A percentile compares a stretch with the other conserved stretches of the same genome.
These are phyloP conservation scores for Stegophylla sp. DNA, from an alignment of 2,888 invertebrate genomes.

Conservation along the genomic window DNA sequence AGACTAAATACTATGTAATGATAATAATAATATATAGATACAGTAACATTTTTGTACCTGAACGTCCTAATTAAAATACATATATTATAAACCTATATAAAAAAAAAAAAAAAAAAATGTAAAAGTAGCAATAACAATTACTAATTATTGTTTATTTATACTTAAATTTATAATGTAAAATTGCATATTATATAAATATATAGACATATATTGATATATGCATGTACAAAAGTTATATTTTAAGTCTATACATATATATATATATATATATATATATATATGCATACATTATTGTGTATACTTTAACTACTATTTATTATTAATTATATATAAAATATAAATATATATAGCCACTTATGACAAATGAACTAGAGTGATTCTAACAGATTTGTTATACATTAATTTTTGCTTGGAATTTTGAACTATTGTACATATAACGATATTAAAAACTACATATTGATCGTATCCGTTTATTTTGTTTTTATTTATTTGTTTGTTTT, in stretches of 20 bases:
- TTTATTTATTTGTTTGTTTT: neutral
- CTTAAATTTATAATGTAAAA: constrained; percentile 7
- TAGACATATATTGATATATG: constrained; percentile 20
- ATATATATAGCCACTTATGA: constrained; percentile 49
- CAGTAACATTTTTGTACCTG: constrained; percentile 56
- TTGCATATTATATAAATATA: too few species aligned
- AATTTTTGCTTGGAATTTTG: constrained; percentile 47
- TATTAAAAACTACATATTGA: constrained; percentile 43
- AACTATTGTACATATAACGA: constrained; percentile 50
- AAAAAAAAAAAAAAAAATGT: constrained; percentile 1
- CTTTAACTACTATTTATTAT: constrained; percentile 44
- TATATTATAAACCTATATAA: too few species aligned
- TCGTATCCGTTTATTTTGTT: neutral
- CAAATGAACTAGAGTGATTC: constrained; percentile 48
- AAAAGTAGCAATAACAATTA: constrained; percentile 23
- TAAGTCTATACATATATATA: constrained; percentile 3
- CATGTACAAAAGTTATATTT: constrained; percentile 40
- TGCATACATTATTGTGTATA: constrained; percentile 13
- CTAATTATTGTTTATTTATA: constrained; percentile 35
- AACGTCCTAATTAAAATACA: constrained; percentile 50
- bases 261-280: neutral
- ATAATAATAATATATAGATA: too few species aligned
- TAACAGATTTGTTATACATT: constrained; percentile 45
- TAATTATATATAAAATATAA: constrained; percentile 49
- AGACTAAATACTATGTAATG: constrained; percentile 20